These are phyloP conservation scores for Chironomus riparius DNA, from an alignment of 2,888 invertebrate genomes.

Conservation along the genomic window DNA sequence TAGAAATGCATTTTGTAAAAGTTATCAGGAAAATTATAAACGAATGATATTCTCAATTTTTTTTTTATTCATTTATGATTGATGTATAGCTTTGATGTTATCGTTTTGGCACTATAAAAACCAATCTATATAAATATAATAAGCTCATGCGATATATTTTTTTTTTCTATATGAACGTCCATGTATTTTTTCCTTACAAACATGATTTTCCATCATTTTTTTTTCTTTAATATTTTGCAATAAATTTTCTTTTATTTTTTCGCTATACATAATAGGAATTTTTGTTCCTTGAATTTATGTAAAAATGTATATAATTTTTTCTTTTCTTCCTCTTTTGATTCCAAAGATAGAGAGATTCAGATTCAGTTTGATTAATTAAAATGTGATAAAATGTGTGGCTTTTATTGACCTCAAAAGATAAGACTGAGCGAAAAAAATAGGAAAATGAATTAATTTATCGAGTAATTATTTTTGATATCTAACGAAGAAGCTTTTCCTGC, in stretches of 20 bases:
- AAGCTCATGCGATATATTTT: constrained; percentile 21
- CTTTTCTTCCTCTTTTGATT: background rate
- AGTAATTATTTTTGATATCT: too few species aligned
- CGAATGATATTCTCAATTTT: background rate
- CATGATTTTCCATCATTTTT: background rate
- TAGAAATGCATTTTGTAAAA: background rate
- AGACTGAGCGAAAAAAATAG: background rate
- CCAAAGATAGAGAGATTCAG: background rate
- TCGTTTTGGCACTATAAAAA: constrained; percentile 21
- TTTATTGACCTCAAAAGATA: background rate
- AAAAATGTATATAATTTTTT: too few species aligned
- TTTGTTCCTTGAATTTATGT: too few species aligned
- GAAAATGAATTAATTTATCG: too few species aligned
- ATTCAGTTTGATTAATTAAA: background rate
- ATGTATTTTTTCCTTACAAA: background rate
- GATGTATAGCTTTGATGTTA: constrained; percentile 7
- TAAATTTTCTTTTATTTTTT: too few species aligned
- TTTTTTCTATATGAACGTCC: background rate
- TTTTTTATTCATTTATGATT: background rate
- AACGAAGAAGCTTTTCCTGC: too few species aligned
- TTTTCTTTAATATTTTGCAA: background rate
- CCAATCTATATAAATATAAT: constrained; percentile 13
- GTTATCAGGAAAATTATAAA: background rate
- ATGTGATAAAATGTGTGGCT: too few species aligned
- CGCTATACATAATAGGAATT: too few species aligned